phyloP scores from a whole-genome alignment of 2,113 vertebrate genomes.

The Alouatta palliata region DNA sequence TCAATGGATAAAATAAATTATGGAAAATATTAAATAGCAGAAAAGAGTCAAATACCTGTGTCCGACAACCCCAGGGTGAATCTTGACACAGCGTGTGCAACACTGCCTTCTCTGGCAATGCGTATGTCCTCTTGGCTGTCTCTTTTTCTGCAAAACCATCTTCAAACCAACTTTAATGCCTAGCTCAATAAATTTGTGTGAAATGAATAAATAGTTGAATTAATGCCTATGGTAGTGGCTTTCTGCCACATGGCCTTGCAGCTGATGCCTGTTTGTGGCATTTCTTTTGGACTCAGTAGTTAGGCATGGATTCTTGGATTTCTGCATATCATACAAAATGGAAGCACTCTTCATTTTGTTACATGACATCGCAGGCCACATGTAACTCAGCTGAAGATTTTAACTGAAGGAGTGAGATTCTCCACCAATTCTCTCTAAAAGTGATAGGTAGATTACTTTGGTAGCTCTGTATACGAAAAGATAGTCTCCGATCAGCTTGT shows the following conservation, averaged over 20 bases:
- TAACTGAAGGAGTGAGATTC: neutral
- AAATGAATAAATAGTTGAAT: conserved; percentile 51
- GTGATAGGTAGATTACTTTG: neutral
- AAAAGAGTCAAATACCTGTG: conserved; percentile 39
- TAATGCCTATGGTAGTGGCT: neutral
- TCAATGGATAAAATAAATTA: conserved; percentile 58
- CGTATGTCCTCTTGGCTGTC: neutral
- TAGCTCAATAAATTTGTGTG: neutral
- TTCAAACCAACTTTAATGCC: neutral
- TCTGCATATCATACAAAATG: neutral
- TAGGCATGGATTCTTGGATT: neutral
- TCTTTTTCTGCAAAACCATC: neutral
- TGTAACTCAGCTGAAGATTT: neutral
- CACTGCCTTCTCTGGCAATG: neutral
- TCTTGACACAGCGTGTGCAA: neutral
- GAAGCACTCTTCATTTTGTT: neutral
- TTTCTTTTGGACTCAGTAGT: neutral
- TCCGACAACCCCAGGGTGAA: neutral
- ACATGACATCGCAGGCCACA: rapidly evolving
- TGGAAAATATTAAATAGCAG: neutral
- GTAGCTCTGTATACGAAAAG: neutral
- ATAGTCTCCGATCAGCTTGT: neutral
- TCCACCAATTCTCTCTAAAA: neutral
- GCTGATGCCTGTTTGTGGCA: neutral
- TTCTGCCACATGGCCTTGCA: neutral